phyloP scores from a whole-genome alignment of 1,140 invertebrate genomes.

The Zaprionus lachaisei region DNA sequence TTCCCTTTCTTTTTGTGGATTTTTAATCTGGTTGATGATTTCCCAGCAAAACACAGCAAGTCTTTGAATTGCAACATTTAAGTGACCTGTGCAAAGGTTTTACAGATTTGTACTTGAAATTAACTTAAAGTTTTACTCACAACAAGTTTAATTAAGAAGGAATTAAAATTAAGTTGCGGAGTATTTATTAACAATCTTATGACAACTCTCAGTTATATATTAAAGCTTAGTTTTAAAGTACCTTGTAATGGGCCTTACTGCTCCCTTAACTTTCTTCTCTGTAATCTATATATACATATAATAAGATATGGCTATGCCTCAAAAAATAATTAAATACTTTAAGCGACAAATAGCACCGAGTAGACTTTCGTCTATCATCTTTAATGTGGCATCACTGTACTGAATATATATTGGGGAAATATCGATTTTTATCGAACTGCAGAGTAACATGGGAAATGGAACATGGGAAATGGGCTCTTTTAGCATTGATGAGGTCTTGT shows the following conservation, averaged over 20 bases:
- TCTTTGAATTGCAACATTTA: not conserved
- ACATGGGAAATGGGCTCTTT: slow-evolving; percentile 3
- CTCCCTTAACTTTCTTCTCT: no score
- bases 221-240: no score
- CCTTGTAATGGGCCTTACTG: no score
- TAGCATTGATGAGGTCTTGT: slow-evolving; percentile 36
- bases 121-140: not conserved
- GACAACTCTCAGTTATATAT: no score
- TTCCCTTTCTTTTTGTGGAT: slow-evolving; percentile 1
- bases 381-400: not conserved
- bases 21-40: slow-evolving; percentile 13
- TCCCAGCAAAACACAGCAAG: slow-evolving; percentile 1
- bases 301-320: no score
- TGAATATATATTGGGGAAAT: slow-evolving; percentile 2
- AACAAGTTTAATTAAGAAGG: not conserved
- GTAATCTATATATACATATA: no score
- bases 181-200: not conserved
- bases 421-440: slow-evolving; percentile 10
- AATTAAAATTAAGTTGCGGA: not conserved
- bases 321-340: no score
- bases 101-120: not conserved
- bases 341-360: no score
- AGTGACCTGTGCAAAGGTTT: not conserved
- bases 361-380: no score
- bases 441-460: not conserved